Percentiles rank a stretch among this genome's conserved stretches.
phyloP scores from a whole-genome alignment of 2,888 invertebrate genomes.

The Tipula unca region DNA sequence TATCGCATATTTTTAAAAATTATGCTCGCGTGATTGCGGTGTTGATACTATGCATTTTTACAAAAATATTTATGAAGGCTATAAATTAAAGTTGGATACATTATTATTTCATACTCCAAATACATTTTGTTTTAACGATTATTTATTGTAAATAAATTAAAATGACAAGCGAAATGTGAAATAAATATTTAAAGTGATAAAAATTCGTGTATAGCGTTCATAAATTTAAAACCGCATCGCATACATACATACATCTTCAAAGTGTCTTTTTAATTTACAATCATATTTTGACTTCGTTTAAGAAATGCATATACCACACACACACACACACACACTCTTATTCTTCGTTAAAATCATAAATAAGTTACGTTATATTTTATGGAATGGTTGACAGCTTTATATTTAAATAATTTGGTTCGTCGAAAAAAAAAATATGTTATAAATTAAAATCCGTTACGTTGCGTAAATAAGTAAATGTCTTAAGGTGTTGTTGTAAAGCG shows the following conservation, averaged over 20 bases:
- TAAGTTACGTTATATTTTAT: not conserved
- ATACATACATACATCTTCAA: not conserved
- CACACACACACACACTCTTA: too few species aligned
- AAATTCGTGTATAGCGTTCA: not conserved
- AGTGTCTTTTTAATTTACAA: not conserved
- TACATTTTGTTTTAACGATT: not conserved
- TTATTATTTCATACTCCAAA: not conserved
- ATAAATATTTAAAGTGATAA: not conserved
- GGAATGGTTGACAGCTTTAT: not conserved
- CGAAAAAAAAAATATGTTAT: not conserved
- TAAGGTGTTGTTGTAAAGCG: not conserved
- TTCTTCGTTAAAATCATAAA: not conserved
- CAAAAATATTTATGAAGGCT: not conserved
- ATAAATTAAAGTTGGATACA: not conserved
- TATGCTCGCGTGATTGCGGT: not conserved
- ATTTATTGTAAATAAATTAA: not conserved
- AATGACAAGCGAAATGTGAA: not conserved
- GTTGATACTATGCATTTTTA: not conserved
- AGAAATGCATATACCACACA: not conserved
- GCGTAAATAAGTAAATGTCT: not conserved
- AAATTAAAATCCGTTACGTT: not conserved
- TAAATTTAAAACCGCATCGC: not conserved
- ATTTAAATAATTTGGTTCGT: not conserved
- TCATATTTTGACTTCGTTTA: not conserved
- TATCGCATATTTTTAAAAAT: not conserved